phyloP scores from a whole-genome alignment of 1,140 invertebrate genomes.

The Drosophila sulfurigaster region DNA sequence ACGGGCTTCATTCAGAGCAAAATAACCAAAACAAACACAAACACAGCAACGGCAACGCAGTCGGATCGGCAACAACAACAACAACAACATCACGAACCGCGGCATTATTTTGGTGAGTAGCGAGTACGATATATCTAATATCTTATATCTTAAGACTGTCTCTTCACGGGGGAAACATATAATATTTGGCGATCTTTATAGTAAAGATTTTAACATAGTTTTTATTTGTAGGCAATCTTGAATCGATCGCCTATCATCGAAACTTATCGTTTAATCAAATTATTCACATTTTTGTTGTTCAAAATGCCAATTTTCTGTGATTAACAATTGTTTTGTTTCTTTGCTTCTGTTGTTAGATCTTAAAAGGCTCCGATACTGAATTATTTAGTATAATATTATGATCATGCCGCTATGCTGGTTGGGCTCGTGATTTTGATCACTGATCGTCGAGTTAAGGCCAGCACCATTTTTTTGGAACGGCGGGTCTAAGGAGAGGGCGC shows the following conservation, averaged over 20 bases:
- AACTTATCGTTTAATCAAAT: background rate
- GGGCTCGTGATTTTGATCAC: background rate
- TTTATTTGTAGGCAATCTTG: background rate
- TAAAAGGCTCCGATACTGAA: background rate
- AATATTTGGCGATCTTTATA: no score
- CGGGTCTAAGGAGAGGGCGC: background rate
- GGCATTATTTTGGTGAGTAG: constrained; percentile 29
- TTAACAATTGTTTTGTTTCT: background rate
- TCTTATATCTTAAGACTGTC: background rate
- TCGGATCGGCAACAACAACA: background rate
- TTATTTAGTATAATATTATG: background rate
- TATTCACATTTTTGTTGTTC: background rate
- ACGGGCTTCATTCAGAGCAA: constrained; percentile 60
- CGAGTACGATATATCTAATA: background rate
- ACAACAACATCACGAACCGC: background rate
- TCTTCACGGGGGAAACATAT: no score
- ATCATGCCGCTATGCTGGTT: background rate
- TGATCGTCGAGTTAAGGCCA: background rate
- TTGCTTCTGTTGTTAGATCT: background rate
- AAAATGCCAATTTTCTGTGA: background rate
- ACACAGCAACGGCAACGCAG: background rate
- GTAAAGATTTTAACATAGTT: no score
- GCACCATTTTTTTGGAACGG: background rate
- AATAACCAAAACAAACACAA: constrained; percentile 24
- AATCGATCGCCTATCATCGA: background rate